phyloP scores from a whole-genome alignment of 1,140 invertebrate genomes.

The Dolichoris vasculosae region DNA sequence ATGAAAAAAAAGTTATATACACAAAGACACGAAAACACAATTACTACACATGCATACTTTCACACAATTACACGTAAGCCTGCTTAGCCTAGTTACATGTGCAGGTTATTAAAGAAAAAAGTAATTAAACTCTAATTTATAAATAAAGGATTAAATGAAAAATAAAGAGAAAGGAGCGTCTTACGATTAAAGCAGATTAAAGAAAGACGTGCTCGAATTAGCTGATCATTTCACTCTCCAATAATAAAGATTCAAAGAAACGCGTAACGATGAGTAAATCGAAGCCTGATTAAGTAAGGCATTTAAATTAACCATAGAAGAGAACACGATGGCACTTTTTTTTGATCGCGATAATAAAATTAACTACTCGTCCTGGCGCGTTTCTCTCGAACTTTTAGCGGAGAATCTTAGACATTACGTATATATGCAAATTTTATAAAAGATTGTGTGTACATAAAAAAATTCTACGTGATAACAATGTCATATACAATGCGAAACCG shows the following conservation, averaged over 20 bases:
- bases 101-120: constrained; percentile 46
- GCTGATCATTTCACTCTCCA: constrained; percentile 41
- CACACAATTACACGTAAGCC: constrained; percentile 33
- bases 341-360: constrained; percentile 5
- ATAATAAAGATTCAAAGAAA: constrained; percentile 45
- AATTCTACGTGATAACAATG: constrained; percentile 52
- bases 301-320: not conserved
- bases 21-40: constrained; percentile 12
- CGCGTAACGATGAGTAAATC: constrained; percentile 53
- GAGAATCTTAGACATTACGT: constrained; percentile 48
- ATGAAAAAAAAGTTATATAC: constrained; percentile 19
- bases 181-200: constrained; percentile 16
- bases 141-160: constrained; percentile 38
- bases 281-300: constrained; percentile 15
- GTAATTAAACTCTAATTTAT: constrained; percentile 50
- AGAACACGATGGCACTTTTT: constrained; percentile 24
- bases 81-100: constrained; percentile 51
- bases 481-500: constrained; percentile 45
- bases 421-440: constrained; percentile 53
- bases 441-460: constrained; percentile 52
- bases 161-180: not conserved
- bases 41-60: constrained; percentile 16
- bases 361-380: constrained; percentile 50
- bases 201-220: constrained; percentile 25
- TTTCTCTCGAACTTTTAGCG: constrained; percentile 49